Evolutionary conservation across 1,140 invertebrate species (phyloP), one percentile per base, ranked within the genome.

Genomic region (Orchestia grillus): DNA sequence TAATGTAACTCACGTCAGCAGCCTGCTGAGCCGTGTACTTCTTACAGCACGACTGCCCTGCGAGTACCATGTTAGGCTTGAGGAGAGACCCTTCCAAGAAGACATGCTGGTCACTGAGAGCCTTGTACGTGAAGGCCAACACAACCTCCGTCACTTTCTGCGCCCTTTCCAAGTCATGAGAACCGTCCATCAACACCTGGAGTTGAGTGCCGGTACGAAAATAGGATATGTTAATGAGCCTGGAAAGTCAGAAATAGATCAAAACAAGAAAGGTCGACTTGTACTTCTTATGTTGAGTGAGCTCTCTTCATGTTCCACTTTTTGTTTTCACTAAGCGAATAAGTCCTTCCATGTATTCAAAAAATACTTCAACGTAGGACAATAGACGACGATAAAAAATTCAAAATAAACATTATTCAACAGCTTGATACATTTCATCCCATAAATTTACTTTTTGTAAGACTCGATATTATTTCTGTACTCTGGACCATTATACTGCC

Each of bases 61-160:
- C 98, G 40, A 99, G 99, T 23, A 99, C 99, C 99, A 99, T 99
- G 98, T 99, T 99, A 36, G 99, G 99, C 97, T 99, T 99, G 96
- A 99, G 98, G 6, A 99, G 98, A 42, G 99, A 99, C 97, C 99
- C 99, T 97, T 99, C 99, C 96, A 99, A 98, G 98, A 98, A 99
- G 91, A 99, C 99, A 97, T 99, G 99, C 97, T 99, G 99, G 97
- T 99, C 99, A 97, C 98, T 98, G 36, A 99, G 98, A 23, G 99
- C 99, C 98, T 99, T 99, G 98, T 99, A 99, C 36, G 99, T 98
- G 97, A 99, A 99, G 45, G 99, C 98, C 96, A 99, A 98, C n/a
- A 99, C 99, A 87, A 98, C 98, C 97, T 99, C 99, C n/a, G 99
- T 99, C 87, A 99, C 99, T 97, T 99, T 99, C 97, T 99, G 99